Evolutionary conservation across 2,888 invertebrate species (phyloP), one percentile per base, ranked within the genome.

Genomic region (Ptilodon capucinus): DNA sequence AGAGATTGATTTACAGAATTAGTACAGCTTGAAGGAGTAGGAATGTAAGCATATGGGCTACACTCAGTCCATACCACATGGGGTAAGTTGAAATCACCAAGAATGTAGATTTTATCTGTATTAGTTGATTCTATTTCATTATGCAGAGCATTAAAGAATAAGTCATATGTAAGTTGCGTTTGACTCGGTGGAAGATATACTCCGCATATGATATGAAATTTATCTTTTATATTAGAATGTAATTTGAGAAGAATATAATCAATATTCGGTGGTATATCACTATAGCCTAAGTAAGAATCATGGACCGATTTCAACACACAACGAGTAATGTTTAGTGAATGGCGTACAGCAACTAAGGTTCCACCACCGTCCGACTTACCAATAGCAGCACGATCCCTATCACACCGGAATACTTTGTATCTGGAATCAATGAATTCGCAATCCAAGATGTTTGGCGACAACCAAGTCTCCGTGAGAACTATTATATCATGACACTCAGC

Each of bases 391-490:
- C 35, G 23, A 11, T 42, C 19, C 19, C 42, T 42, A 14, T 42
- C 42, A 9, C 42, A 42, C 4, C 32, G 32, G n/a, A 7, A 19
- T 11, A 42, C 21, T 8, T 2, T 35, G 13, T 44, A 44, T 17
- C 44, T 18, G 11, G 32, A 21, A 38, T 44, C 44, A 5, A 19
- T 14, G 11, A 38, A 9, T 14, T 39, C 39, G 2, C 6, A 4
- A 14, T 44, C 44, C 13, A 1, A 8, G 14, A 44, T 39, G 14
- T 13, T 21, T 9, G 39, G 19, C 3, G 17, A 2, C 28, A 44
- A 39, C 44, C 44, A 44, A 1, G 44, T 44, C 21, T 44, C 43
- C 14, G 36, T n/a, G n/a, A 43, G 21, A 4, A 43, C 14, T n/a
- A 43, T 36, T n/a, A 43, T 4, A 21, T 43, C 43, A 18, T 43